Percentiles rank a stretch among this genome's conserved stretches.
Conservation (phyloP, 2,113 vertebrate genomes). For the Nothoprocta pentlandii region DNA sequence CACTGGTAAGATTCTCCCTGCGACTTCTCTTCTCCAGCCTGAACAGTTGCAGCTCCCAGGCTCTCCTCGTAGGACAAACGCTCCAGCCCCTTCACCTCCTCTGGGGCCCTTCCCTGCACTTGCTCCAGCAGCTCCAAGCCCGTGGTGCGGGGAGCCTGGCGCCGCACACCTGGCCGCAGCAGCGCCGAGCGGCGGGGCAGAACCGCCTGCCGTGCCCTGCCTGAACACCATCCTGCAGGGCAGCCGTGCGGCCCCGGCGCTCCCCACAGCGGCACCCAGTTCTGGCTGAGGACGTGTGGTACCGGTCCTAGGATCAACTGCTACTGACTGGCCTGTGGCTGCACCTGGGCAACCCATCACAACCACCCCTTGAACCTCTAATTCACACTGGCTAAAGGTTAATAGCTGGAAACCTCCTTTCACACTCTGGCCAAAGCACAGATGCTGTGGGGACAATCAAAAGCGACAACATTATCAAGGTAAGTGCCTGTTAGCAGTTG, state of each 20-base stretch:
- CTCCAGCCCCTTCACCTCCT: background rate
- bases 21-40: background rate
- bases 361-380: background rate
- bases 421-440: background rate
- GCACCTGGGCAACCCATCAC: background rate
- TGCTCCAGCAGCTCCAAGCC: background rate
- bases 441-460: background rate
- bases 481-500: background rate
- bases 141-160: background rate
- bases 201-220: background rate
- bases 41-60: background rate
- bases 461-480: background rate
- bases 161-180: background rate
- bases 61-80: background rate
- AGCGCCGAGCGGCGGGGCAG: background rate
- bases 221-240: background rate
- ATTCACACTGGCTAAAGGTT: background rate
- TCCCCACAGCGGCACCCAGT: background rate
- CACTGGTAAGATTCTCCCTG: too few species aligned
- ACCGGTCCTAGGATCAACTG: rapidly evolving
- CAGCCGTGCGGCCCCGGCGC: background rate
- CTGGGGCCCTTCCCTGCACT: background rate
- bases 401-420: background rate
- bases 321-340: background rate
- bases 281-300: background rate